Evolutionary conservation across 2,888 invertebrate genomes (phyloP).

Genomic region (Phortica okadai): DNA sequence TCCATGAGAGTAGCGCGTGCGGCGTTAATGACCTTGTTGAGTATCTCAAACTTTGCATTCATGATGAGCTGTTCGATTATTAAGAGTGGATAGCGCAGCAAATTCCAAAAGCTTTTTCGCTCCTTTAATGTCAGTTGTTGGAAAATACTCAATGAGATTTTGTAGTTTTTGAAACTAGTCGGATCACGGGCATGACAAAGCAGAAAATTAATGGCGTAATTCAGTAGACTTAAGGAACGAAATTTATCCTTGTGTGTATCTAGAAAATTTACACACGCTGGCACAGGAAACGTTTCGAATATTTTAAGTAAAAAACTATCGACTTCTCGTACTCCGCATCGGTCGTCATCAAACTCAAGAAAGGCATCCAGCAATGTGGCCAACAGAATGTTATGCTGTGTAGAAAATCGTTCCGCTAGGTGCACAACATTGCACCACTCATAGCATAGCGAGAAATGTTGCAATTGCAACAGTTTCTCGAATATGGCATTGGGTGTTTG

Average conservation of each 20-base stretch:
- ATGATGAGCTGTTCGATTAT: conserved; percentile 91
- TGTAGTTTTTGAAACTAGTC: conserved; percentile 79
- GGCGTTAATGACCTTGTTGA: conserved; percentile 80
- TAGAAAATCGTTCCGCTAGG: conserved; percentile 58
- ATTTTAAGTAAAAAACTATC: conserved; percentile 78
- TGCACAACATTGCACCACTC: conserved; percentile 83
- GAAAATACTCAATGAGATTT: conserved; percentile 83
- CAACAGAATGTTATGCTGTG: conserved; percentile 72
- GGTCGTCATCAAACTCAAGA: conserved; percentile 55
- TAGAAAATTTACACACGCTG: conserved; percentile 81
- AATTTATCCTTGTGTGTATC: conserved; percentile 81
- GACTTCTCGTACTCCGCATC: conserved; percentile 42
- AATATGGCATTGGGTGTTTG: conserved; percentile 72
- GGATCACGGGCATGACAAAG: conserved; percentile 71
- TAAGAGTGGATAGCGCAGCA: conserved; percentile 83
- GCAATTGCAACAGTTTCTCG: conserved; percentile 66
- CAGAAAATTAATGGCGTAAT: conserved; percentile 82
- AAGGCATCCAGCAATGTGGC: conserved; percentile 65
- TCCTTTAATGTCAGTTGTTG: conserved; percentile 79
- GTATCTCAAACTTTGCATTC: conserved; percentile 86
- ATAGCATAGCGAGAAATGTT: conserved; percentile 79
- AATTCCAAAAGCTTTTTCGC: conserved; percentile 80
- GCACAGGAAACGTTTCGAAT: conserved; percentile 79
- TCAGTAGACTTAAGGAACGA: conserved; percentile 80
- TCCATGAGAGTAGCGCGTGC: conserved; percentile 76